These are phyloP conservation scores for Dendrolimus houi DNA, from an alignment of 2,888 invertebrate species.

Conservation along the genomic window DNA sequence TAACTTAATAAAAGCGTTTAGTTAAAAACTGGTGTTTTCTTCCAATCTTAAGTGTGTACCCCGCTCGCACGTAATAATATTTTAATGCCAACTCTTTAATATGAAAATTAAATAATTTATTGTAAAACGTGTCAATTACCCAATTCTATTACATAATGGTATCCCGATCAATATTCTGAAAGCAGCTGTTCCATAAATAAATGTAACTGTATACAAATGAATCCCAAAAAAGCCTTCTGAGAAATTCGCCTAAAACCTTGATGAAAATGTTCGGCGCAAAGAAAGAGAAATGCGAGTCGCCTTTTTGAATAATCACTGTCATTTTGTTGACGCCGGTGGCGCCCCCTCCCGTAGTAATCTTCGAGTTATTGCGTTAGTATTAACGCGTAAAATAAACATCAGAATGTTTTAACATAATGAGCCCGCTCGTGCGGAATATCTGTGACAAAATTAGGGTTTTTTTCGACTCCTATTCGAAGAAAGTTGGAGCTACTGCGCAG, in stretches of 20 bases:
- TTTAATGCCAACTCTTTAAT: no score
- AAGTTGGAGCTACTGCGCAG: not conserved
- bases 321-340: constrained; percentile 29
- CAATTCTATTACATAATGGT: no score
- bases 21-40: no score
- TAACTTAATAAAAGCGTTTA: no score
- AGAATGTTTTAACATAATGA: constrained; percentile 34
- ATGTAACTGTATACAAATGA: constrained; percentile 5
- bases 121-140: no score
- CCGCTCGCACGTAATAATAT: no score
- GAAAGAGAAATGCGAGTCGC: constrained; percentile 22
- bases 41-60: no score
- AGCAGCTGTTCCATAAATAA: constrained; percentile 2
- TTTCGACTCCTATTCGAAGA: constrained; percentile 2
- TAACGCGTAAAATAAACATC: constrained; percentile 47
- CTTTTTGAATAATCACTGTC: constrained; percentile 37
- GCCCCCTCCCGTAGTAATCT: constrained; percentile 36
- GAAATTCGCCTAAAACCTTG: not conserved
- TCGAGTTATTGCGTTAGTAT: constrained; percentile 41
- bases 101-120: no score
- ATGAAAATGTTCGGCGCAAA: constrained; percentile 5
- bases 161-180: no score
- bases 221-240: not conserved
- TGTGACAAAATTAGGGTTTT: constrained; percentile 23
- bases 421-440: constrained; percentile 19